Conservation (phyloP, 1,140 invertebrate species). For the Eueides isabella region DNA sequence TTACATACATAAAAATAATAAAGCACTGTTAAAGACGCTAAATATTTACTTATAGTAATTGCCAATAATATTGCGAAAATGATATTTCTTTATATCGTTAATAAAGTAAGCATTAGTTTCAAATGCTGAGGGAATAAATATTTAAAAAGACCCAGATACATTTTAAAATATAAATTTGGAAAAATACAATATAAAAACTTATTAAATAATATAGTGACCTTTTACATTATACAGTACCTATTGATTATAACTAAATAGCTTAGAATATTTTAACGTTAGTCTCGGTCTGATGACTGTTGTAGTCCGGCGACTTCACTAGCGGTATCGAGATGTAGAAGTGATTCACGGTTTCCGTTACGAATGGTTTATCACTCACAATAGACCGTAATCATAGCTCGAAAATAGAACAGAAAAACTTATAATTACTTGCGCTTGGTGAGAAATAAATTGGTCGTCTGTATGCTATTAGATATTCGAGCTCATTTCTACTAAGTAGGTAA, state of each 20-base stretch:
- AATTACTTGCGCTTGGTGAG: constrained; percentile 19
- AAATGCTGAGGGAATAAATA: no score
- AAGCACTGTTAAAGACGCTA: not conserved
- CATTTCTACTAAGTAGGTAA: no score
- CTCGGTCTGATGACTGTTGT: constrained; percentile 44
- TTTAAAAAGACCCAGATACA: no score
- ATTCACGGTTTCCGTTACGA: constrained; percentile 47
- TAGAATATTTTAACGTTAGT: constrained; percentile 24
- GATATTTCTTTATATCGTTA: no score
- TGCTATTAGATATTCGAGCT: not conserved
- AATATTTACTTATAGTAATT: not conserved
- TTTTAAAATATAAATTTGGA: no score
- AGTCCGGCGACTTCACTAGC: constrained; percentile 41
- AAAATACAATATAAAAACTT: no score
- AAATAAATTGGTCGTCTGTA: not conserved
- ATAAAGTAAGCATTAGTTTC: no score
- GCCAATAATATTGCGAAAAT: no score
- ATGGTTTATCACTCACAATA: constrained; percentile 44
- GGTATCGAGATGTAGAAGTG: constrained; percentile 48
- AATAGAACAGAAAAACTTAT: constrained; percentile 29
- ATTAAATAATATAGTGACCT: not conserved
- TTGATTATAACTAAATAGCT: not conserved
- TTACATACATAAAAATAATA: not conserved
- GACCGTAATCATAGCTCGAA: constrained; percentile 24
- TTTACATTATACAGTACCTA: not conserved